Evolutionary conservation across 2,888 invertebrate genomes (phyloP), one percentile per base, ranked within the genome.

Genomic region (Oscheius onirici): DNA sequence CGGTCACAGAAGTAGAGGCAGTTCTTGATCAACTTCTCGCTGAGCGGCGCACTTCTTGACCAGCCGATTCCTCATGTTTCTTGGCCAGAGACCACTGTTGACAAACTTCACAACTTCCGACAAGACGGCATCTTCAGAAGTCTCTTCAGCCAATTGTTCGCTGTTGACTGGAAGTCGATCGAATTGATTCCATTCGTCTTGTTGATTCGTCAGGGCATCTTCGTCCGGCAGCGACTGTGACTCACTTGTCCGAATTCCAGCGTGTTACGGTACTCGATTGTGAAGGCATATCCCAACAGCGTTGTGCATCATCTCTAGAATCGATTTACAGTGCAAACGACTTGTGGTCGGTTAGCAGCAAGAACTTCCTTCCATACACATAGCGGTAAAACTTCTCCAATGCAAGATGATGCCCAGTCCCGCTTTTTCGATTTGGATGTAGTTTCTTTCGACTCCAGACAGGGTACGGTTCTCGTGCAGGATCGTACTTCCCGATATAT

Each of bases 301-400:
- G 78, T 75, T 0, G 83, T 34, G 5, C 80, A 80, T 85, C 85
- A 87, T 41, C 76, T 43, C 66, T 85, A 83, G 17, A 87, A 75
- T 17, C 85, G 73, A 15, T 79, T 81, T 17, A 86, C 86, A 8
- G 86, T 78, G 61, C 83, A 72, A 90, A 74, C 0, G 89, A 88
- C 70, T 76, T 65, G 52, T 82, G 82, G 61, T 82, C 82, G 11
- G 82, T 82, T 17, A 57, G 66, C 2, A 82, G 75, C 1, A 87
- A 87, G 75, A 90, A 90, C n/a, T 83, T 78, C 15, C 86, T 77
- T 2, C 88, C 89, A 72, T 80, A 88, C 0, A 89, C 54, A 75
- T 88, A 89, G 26, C 87, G 80, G 63, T 88, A 87, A 79, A 89
- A 89, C 76, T 87, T 87, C 28, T 84, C 81, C 1, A 88, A 83